Conservation (phyloP, 2,888 invertebrate species). For the Trissonchulus latispiculum region DNA sequence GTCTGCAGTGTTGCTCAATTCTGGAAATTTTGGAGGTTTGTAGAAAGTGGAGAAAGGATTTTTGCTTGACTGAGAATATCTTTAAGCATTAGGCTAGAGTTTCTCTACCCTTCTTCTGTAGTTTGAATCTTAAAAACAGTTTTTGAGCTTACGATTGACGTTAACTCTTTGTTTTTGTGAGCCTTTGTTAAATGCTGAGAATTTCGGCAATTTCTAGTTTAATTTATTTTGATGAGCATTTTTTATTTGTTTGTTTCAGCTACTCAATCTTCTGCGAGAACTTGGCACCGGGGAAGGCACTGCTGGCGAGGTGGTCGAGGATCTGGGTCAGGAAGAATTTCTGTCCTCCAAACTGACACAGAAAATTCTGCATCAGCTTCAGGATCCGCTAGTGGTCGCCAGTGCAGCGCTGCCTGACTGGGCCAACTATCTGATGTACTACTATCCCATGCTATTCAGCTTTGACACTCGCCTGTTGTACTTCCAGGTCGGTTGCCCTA, state of each 20-base stretch:
- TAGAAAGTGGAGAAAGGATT: too few relatives aligned
- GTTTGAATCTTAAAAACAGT: too few relatives aligned
- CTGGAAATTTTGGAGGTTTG: too few relatives aligned
- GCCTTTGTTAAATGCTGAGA: too few relatives aligned
- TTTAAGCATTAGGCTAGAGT: too few relatives aligned
- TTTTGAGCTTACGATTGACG: too few relatives aligned
- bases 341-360: conserved; percentile 86
- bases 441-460: conserved; percentile 92
- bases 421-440: conserved; percentile 76
- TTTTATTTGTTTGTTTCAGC: not conserved
- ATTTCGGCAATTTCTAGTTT: too few relatives aligned
- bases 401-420: conserved; percentile 85
- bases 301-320: not conserved
- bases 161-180: too few relatives aligned
- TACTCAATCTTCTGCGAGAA: not conserved
- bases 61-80: too few relatives aligned
- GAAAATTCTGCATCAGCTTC: conserved; percentile 57
- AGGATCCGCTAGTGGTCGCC: conserved; percentile 86
- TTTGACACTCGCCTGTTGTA: conserved; percentile 73
- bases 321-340: conserved; percentile 54
- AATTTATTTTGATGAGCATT: too few relatives aligned
- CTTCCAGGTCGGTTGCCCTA: conserved; percentile 1
- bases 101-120: too few relatives aligned
- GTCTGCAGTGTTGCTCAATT: too few relatives aligned
- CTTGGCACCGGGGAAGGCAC: not conserved